Evolutionary conservation across 2,797 vertebrate genomes (phyloP), one percentile per base, ranked within the genome.

Genomic region (Sebastiscus albofasciatus): DNA sequence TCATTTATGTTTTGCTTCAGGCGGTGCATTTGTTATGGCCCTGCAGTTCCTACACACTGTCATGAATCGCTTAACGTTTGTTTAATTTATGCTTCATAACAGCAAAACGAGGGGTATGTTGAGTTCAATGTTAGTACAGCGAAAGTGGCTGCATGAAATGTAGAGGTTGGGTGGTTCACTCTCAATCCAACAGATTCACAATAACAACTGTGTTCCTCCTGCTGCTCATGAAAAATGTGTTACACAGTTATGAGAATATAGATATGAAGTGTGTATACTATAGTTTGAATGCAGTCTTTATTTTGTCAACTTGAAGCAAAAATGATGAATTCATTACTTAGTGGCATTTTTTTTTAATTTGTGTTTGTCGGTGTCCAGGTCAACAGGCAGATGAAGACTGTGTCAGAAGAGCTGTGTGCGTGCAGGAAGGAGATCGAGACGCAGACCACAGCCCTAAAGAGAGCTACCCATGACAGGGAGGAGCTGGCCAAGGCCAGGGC

Each of bases 401-500:
- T 96, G 84, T 87, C 93, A 60, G 94, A 96, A 75, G 94, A 96
- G 81, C 84, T 95, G 86, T 75, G 86, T 29, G 89, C 78, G 60
- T 93, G 92, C 90, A 94, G 82, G 64, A 95, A 84, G 91, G 96
- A 95, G 67, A 88, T 91, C 31, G 95, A 96, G 60, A 85, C 81
- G 12, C 96, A 96, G 83, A 86, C 78, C 68, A 75, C 90, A 36
- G 81, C 90, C 64, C 92, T 96, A 42, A 93, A 93, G 88, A 93
- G 83, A 84, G 88, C 84, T 2, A 79, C 72, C 9, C 79, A 75
- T 58, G 95, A 96, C 69, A 94, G 95, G 83, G 95, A 96, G 65
- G 93, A 96, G 52, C 83, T 96, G 86, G 92, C 94, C 56, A 93
- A 94, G 77, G 95, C 96, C 82, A 93, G 85, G 88, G 95, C 93